Evolutionary conservation across 2,797 vertebrate genomes (phyloP), one percentile per base, ranked within the genome.

Genomic region (Poecilia gillii): DNA sequence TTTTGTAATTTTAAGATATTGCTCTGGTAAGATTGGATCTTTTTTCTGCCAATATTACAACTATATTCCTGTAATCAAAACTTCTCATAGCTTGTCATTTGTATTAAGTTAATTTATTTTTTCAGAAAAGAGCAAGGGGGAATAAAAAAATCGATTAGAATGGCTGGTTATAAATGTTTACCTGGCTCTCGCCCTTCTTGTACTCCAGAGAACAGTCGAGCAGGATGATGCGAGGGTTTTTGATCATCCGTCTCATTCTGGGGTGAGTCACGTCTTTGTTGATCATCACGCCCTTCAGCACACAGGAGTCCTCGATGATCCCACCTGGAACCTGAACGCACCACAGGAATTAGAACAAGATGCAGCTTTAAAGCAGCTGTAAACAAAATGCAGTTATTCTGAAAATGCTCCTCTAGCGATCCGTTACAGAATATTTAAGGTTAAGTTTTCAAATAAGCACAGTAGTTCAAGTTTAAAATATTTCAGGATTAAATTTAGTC

Each of bases 141-240:
- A 0, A 39, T 39, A 53, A 28, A 16, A 57, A 12, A 62, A 14
- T 62, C 0, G 0, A 57, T n/a, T 28, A 28, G 16, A 62, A 62
- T 59, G 28, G 0, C 57, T 57, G 23, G 55, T 31, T 31, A 14
- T 31, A 28, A 59, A 28, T 28, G 53, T 31, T 3, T 74, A 99
- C 98, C 98, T 99, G 98, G 92, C 98, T 99, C 94, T 99, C 98
- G 7, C 98, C 98, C 87, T 99, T 99, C 94, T 99, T 99, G 94
- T 99, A 99, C 88, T 99, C 98, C 76, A 99, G 91, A 0, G 97
- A 98, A 47, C 98, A 98, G 92, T 99, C 98, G 51, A 99, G 93
- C n/a, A 99, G 96, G 76, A 99, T 77, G 0, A 99, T 97, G 0
- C 98, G 95, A 0, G 98, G 98, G 46, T 97, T 97, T 86, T 95